These are phyloP conservation scores for Cyanoliseus patagonus DNA, from an alignment of 2,113 vertebrate species.

Conservation along the genomic window DNA sequence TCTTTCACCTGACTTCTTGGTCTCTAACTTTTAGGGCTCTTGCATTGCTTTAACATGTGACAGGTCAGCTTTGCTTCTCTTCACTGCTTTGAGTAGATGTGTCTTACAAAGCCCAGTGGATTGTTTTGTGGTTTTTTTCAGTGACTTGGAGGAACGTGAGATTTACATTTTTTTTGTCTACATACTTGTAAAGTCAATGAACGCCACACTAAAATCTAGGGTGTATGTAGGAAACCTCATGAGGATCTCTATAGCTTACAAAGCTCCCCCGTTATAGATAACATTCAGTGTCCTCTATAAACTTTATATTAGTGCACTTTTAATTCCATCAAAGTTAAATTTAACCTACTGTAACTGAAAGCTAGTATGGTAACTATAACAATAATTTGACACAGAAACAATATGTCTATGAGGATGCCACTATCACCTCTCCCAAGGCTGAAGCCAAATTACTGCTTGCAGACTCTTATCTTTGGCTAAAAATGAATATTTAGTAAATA, in stretches of 20 bases:
- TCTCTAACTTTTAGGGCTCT: background rate
- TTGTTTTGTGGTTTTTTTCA: background rate
- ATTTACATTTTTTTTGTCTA: background rate
- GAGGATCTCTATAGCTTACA: background rate
- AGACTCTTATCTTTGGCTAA: background rate
- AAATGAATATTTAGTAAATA: background rate
- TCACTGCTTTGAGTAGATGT: background rate
- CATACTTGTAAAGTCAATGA: background rate
- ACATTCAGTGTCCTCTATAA: background rate
- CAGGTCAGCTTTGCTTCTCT: background rate
- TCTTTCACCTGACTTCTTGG: background rate
- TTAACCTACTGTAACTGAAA: background rate
- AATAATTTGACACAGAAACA: background rate
- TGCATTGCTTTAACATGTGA: background rate
- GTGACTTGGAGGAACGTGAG: background rate
- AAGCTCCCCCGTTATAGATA: background rate
- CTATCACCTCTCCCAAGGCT: background rate
- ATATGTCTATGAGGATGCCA: background rate
- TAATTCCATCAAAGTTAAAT: background rate
- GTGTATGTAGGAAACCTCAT: rapidly evolving
- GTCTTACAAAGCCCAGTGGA: background rate
- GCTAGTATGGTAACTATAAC: background rate
- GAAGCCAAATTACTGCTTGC: background rate
- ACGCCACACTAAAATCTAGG: background rate
- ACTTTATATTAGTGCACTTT: background rate